Base-by-base conservation (phyloP, 2,113 vertebrate genomes). In the Rafetus swinhoei region DNA sequence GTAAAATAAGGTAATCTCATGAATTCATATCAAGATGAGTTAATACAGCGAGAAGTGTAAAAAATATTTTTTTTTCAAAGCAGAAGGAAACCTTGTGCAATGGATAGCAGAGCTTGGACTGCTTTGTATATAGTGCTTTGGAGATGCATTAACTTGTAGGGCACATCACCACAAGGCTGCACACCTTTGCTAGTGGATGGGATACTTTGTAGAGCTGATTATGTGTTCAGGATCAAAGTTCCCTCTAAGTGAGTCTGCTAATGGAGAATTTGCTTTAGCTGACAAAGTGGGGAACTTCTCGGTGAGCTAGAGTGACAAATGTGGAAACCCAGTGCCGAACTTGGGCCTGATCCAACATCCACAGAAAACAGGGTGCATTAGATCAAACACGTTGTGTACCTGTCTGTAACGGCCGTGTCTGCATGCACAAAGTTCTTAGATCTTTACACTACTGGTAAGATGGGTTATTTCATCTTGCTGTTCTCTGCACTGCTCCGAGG, bases 261-360 rank as follows among this genome's bases (percentile, higher is more conserved):
- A 82, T 1, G 57, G 62, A 85, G 54, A 57, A 18, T 86, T 93
- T 79, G 39, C 82, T 88, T 79, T 82, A 87, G 88, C 82, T 95
- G 93, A 77, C 45, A 7, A 0, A 52, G 59, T 11, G 5, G 65
- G 77, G 84, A 65, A 45, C 80, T 87, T 76, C 89, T 93, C 57
- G 80, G 96, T 82, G 89, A 95, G 81, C 65, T 81, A 85, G 24
- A 54, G 57, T 85, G 95, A 91, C 91, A 79, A 55, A 56, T 77
- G 72, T 27, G 91, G 88, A 79, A 82, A 39, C 93, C 91, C 92
- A 91, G 1, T 39, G 19, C 7, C 39, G 74, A 59, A 69, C 32
- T 6, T 95, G 86, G 92, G 87, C 25, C 62, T 52, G 45, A 65
- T 84, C 81, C 92, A 80, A 7, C 22, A 87, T 27, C 88, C 19